phyloP scores from a whole-genome alignment of 2,888 invertebrate species.

The Xestia ashworthii region DNA sequence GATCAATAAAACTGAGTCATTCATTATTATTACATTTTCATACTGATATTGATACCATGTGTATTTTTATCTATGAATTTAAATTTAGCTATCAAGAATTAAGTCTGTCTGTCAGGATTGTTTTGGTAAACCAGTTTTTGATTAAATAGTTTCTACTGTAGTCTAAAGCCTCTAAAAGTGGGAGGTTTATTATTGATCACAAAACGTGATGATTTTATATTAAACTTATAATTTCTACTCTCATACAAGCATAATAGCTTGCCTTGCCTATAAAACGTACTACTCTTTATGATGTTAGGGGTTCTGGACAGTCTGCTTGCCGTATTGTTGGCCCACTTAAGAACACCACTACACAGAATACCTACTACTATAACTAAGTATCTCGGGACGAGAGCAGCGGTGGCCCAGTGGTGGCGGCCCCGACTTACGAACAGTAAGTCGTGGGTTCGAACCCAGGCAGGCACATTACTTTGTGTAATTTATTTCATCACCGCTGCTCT shows the following conservation, averaged over 20 bases:
- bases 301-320: not conserved
- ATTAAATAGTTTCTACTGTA: not conserved
- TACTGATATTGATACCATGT: constrained; percentile 19
- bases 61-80: constrained; percentile 30
- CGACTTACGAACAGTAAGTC: no score
- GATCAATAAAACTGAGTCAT: constrained; percentile 9
- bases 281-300: not conserved
- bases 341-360: not conserved
- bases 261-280: not conserved
- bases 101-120: not conserved
- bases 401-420: no score
- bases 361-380: not conserved
- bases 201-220: not conserved
- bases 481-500: no score
- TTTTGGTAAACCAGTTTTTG: not conserved
- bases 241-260: not conserved
- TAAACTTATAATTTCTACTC: not conserved
- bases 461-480: no score
- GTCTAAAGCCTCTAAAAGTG: no score
- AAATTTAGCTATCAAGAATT: constrained; percentile 6
- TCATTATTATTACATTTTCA: constrained; percentile 13
- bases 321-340: not conserved
- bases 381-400: no score
- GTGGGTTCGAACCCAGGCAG: no score
- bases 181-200: not conserved